Evolutionary conservation across 2,797 vertebrate genomes (phyloP).

Genomic region (Sebastes jordani): DNA sequence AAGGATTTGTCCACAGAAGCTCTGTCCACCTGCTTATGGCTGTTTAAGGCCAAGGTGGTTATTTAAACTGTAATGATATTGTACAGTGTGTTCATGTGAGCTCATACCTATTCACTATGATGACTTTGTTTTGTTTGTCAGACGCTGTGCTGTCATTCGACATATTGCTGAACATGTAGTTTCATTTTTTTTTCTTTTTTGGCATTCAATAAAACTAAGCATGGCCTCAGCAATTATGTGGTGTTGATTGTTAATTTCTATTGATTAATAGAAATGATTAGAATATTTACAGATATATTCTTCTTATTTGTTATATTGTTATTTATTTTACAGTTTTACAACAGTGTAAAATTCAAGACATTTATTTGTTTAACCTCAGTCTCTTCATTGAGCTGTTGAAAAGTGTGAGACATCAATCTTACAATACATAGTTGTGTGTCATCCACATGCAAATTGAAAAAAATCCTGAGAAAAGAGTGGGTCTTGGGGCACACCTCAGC

Average conservation of each 20-base stretch:
- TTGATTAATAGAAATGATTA: too few relatives aligned
- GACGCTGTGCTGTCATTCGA: slow-evolving; percentile 87
- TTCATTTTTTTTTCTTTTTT: slow-evolving; percentile 57
- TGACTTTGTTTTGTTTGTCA: slow-evolving; percentile 80
- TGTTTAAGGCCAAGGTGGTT: slow-evolving; percentile 84
- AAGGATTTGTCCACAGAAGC: slow-evolving; percentile 62
- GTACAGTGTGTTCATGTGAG: slow-evolving; percentile 84
- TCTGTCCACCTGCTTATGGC: slow-evolving; percentile 83
- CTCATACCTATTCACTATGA: slow-evolving; percentile 80
- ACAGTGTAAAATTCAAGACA: too few relatives aligned
- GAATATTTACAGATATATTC: too few relatives aligned
- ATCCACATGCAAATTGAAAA: too few relatives aligned
- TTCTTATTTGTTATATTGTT: too few relatives aligned
- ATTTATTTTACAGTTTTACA: too few relatives aligned
- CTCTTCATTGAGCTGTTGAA: too few relatives aligned
- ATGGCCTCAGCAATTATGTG: slow-evolving; percentile 75
- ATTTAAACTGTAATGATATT: slow-evolving; percentile 81
- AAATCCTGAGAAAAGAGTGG: too few relatives aligned
- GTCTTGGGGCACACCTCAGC: too few relatives aligned
- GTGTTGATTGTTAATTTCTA: not conserved
- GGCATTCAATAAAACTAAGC: slow-evolving; percentile 84
- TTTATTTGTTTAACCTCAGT: too few relatives aligned
- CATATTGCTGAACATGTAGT: slow-evolving; percentile 79
- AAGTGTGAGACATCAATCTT: too few relatives aligned
- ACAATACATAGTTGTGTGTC: too few relatives aligned